These are phyloP conservation scores for Drosophila pachea DNA, from an alignment of 1,140 invertebrate species.

Conservation along the genomic window DNA sequence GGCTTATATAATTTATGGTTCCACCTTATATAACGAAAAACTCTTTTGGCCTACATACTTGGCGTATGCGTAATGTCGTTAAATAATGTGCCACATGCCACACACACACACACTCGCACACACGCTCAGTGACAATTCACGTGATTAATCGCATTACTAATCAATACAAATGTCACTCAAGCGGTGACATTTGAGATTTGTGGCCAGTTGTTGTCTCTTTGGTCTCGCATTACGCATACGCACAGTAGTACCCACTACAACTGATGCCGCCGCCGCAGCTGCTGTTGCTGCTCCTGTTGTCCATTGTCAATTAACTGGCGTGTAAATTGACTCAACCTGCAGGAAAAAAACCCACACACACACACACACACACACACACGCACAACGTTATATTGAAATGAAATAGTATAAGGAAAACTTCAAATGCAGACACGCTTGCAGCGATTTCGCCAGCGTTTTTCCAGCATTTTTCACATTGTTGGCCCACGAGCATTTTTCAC, in stretches of 20 bases:
- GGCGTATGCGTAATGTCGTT: conserved; percentile 57
- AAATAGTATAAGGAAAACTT: conserved; percentile 20
- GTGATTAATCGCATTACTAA: conserved; percentile 75
- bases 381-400: conserved; percentile 4
- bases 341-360: conserved; percentile 27
- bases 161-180: conserved; percentile 75
- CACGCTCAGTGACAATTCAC: conserved; percentile 32
- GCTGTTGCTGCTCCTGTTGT: not conserved
- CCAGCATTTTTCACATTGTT: conserved; percentile 35
- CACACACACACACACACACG: too few species aligned
- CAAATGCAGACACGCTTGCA: conserved; percentile 26
- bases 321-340: conserved; percentile 60
- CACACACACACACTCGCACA: conserved; percentile 18
- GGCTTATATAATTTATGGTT: conserved; percentile 38
- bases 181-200: conserved; percentile 73
- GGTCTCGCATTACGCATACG: conserved; percentile 66
- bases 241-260: conserved; percentile 59
- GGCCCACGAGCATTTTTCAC: conserved; percentile 21
- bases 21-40: conserved; percentile 43
- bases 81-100: conserved; percentile 52
- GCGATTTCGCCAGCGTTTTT: conserved; percentile 24
- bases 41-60: conserved; percentile 45
- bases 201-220: conserved; percentile 44
- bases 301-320: conserved; percentile 57
- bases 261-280: not conserved